A percentile compares a stretch with the other conserved stretches of the same genome.
Conservation (phyloP, 2,888 invertebrate species). For the Phaonia tiefii region DNA sequence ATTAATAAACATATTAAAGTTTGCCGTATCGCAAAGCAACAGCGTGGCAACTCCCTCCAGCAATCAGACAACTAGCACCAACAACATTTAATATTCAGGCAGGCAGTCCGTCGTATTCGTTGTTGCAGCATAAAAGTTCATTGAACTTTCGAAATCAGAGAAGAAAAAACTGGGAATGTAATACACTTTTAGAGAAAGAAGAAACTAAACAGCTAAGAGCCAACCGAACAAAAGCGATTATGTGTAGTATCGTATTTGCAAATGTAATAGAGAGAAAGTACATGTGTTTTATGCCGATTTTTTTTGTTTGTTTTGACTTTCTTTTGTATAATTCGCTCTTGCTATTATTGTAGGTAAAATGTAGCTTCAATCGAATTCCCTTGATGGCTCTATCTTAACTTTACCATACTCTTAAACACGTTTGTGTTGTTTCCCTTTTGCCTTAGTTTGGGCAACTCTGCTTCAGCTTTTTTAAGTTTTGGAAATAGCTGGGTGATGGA, state of each 20-base stretch:
- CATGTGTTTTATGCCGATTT: conserved; percentile 35
- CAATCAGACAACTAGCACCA: conserved; percentile 47
- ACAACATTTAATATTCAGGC: conserved; percentile 63
- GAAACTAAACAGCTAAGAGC: conserved; percentile 6
- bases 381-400: no score
- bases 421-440: not conserved
- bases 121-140: conserved; percentile 74
- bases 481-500: conserved; percentile 14
- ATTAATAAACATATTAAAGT: no score
- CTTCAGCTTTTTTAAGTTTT: conserved; percentile 30
- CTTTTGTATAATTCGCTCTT: not conserved
- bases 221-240: conserved; percentile 19
- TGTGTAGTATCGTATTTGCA: conserved; percentile 37
- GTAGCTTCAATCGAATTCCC: no score
- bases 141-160: conserved; percentile 74
- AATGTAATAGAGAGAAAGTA: conserved; percentile 70
- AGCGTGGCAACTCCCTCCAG: conserved; percentile 1
- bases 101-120: conserved; percentile 65
- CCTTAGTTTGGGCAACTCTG: not conserved
- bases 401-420: not conserved
- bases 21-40: no score
- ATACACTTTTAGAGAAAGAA: conserved; percentile 7
- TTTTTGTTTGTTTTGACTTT: conserved; percentile 44
- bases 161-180: conserved; percentile 67
- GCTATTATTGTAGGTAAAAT: no score